Base-by-base conservation (phyloP, 2,888 invertebrate genomes). In the Geotrupes spiniger region DNA sequence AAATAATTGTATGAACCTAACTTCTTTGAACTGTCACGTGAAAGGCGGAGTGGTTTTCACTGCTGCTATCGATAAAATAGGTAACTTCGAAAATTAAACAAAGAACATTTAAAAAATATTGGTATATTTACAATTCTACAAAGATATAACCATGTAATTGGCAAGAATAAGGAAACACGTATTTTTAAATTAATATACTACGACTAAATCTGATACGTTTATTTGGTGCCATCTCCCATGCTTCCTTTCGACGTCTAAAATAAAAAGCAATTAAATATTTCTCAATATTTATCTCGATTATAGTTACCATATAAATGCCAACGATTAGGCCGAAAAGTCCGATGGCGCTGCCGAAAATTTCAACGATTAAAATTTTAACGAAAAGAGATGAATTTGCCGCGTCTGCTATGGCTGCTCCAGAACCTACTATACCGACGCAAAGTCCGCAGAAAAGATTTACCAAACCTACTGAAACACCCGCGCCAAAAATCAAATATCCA, bases 321-420 rank as follows among this genome's bases (percentile, higher is more conserved):
- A 99, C 95, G 74, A 99, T 99, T 47, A 99, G 83, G 50, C 98
- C 98, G 74, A 99, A 99, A 12, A 99, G 83, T 68, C 99, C 99
- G 70, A 99, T 98, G 65, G 98, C 99, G 66, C 94, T 95, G 45
- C 96, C 98, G 69, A 99, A 99, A 76, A 99, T 99, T 78, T 99
- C 99, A 39, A 99, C 89, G 72, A 99, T 97, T 42, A 99, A 83
- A 72, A 99, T 95, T 76, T 97, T 97, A 42, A 99, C 98, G 68
- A 99, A 99, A 4, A 99, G 81, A 4, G 90, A 84, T n/a, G 93
- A 84, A 70, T 98, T 96, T 21, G 97, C 97, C 25, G 99, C 98
- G 77, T 99, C 99, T 44, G 98, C 88, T n/a, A 99, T 81, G 9
- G 99, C 99, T 38, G 98, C 98, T 55, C 97, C 97, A 2, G 97